Percentiles rank a stretch among this genome's conserved stretches.
Evolutionary conservation across 2,797 vertebrate genomes (phyloP).

Genomic region (Menidia menidia): DNA sequence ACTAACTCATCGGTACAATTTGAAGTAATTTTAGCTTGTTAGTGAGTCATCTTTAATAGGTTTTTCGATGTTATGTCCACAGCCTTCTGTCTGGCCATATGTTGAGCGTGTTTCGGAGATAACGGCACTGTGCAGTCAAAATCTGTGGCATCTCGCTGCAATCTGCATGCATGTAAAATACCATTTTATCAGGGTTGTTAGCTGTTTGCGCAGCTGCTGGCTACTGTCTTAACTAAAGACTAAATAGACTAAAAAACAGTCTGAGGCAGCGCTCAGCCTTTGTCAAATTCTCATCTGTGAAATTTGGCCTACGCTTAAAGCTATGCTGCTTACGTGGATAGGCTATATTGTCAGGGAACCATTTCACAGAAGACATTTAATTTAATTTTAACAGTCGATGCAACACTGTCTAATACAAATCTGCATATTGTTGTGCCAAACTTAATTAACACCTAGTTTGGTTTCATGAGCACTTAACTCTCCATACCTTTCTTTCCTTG

Average conservation of each 20-base stretch:
- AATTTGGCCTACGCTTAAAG: background rate
- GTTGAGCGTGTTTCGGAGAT: constrained; percentile 14
- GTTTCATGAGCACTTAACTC: background rate
- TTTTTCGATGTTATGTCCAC: constrained; percentile 13
- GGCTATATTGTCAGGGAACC: background rate
- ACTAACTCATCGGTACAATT: constrained; percentile 47
- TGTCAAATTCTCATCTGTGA: background rate
- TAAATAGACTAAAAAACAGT: background rate
- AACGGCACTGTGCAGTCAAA: constrained; percentile 8
- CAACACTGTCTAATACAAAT: background rate
- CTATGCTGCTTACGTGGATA: background rate
- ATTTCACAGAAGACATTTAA: too few relatives aligned
- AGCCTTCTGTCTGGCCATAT: constrained; percentile 21
- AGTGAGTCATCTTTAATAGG: background rate
- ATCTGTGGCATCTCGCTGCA: constrained; percentile 6
- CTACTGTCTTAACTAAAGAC: constrained; percentile 1
- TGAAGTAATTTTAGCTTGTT: constrained; percentile 23
- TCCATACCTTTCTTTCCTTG: constrained; percentile 90
- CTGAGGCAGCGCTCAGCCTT: background rate
- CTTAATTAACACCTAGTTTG: constrained; percentile 5
- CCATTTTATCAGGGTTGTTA: background rate
- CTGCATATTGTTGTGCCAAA: background rate
- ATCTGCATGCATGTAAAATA: constrained; percentile 4
- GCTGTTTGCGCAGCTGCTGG: constrained; percentile 5
- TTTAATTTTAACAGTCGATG: background rate